These are phyloP conservation scores for Napeogenes inachia DNA, from an alignment of 2,888 invertebrate genomes.

Conservation along the genomic window DNA sequence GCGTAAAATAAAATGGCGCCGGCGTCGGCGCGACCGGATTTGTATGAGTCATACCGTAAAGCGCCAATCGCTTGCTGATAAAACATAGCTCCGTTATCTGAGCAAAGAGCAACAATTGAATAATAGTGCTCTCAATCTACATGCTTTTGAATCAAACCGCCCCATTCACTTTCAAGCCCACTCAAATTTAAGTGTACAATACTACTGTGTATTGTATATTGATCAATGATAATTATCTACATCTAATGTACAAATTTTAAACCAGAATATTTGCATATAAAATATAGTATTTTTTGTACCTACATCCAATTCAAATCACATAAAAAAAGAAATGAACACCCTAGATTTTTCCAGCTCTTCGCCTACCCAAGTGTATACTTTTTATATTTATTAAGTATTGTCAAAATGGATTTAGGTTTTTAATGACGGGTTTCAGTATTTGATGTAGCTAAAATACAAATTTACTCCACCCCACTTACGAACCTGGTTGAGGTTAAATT, in stretches of 20 bases:
- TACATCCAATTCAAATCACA: too few relatives aligned
- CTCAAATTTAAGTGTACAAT: neutral
- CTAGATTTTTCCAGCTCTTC: too few relatives aligned
- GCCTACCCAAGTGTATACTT: too few relatives aligned
- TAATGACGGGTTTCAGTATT: too few relatives aligned
- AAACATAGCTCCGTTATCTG: constrained; percentile 28
- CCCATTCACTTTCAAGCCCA: constrained; percentile 4
- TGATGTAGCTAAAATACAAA: too few relatives aligned
- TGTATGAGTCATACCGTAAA: constrained; percentile 38
- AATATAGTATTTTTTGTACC: too few relatives aligned
- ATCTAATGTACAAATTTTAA: neutral
- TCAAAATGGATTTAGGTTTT: too few relatives aligned
- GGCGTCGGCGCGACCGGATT: constrained; percentile 33
- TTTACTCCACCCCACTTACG: too few relatives aligned
- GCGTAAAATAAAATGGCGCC: constrained; percentile 66
- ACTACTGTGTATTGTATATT: neutral
- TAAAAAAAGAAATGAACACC: too few relatives aligned
- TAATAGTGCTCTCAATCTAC: constrained; percentile 10
- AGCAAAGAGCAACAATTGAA: constrained; percentile 11
- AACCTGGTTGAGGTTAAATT: too few relatives aligned
- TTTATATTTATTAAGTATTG: too few relatives aligned
- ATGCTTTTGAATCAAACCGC: constrained; percentile 1
- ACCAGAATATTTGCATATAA: too few relatives aligned
- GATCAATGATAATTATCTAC: neutral
- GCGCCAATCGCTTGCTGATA: constrained; percentile 37